Evolutionary conservation across 2,113 vertebrate species (phyloP), one percentile per base, ranked within the genome.

Genomic region (Jaculus jaculus): DNA sequence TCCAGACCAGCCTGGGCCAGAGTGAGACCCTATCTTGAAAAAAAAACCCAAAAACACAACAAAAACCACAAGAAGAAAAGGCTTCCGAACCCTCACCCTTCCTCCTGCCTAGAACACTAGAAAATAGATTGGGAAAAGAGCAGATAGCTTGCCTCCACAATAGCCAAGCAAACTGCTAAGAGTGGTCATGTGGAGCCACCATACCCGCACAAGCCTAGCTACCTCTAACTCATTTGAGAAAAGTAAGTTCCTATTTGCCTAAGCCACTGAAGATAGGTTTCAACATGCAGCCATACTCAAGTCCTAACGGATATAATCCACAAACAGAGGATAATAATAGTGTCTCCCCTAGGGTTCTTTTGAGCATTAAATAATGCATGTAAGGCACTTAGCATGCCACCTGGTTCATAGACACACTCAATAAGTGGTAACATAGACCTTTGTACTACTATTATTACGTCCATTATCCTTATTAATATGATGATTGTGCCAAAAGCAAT

Each of bases 361-460:
- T 75, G 87, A 91, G 69, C 61, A 30, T 91, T 96, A 89, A 94
- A 92, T 96, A 95, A 95, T 94, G 89, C 91, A 96, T 94, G 69
- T 20, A 87, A 93, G 81, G 39, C 63, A 69, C 79, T 81, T 68
- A 73, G 89, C 89, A 68, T 69, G 47, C 94, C 91, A 95, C 93
- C 94, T 87, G 91, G 84, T 69, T 89, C 77, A 69, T 5, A 87
- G 93, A 83, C 72, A 87, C 51, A 34, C 89, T 72, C 61, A 72
- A 26, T 77, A 77, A 91, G 42, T 34, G 54, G 83, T 68, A 86
- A 86, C 78, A 84, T 51, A 69, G 72, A 84, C 80, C 84, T 92
- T 92, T 75, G 61, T 77, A 68, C 60, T 77, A 6, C 79, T 66
- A 13, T 71, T 47, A 68, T 68, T 84, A 60, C 42, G 54, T 7